Conservation (phyloP, 1,140 invertebrate species). For the Penaeus chinensis region DNA sequence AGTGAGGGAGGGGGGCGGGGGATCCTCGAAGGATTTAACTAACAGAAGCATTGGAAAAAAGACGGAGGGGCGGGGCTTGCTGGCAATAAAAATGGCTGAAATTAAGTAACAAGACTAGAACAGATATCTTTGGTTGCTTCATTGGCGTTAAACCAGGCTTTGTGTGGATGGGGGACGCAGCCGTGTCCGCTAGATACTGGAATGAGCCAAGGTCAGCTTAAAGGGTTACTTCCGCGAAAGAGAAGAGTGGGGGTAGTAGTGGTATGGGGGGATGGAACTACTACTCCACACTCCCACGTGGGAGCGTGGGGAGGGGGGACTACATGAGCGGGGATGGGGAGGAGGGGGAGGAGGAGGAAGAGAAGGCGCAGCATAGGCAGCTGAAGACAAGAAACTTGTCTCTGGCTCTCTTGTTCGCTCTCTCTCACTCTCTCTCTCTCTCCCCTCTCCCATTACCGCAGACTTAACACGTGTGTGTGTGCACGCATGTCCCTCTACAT, state of each 20-base stretch:
- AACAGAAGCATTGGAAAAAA: too few relatives aligned
- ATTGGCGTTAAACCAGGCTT: too few relatives aligned
- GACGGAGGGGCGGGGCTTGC: not conserved
- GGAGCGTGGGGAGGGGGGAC: not conserved
- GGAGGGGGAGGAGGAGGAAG: not conserved
- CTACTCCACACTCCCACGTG: not conserved
- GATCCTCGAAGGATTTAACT: not conserved
- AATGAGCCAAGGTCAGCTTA: too few relatives aligned
- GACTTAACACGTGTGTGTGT: too few relatives aligned
- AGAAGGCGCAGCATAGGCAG: not conserved
- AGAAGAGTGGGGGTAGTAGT: not conserved
- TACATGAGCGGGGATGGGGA: not conserved
- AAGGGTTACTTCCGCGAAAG: too few relatives aligned
- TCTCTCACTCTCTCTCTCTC: conserved; percentile 8
- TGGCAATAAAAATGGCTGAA: not conserved
- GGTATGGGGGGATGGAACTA: not conserved
- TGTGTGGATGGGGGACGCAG: too few relatives aligned
- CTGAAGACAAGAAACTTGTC: not conserved
- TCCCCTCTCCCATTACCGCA: not conserved
- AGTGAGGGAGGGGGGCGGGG: not conserved
- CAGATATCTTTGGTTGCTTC: too few relatives aligned
- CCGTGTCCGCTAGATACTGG: too few relatives aligned
- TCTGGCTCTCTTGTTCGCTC: not conserved
- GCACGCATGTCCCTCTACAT: too few relatives aligned
- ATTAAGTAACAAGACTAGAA: too few relatives aligned